phyloP scores from a whole-genome alignment of 1,140 invertebrate genomes.

The Leptestheria dahalacensis region DNA sequence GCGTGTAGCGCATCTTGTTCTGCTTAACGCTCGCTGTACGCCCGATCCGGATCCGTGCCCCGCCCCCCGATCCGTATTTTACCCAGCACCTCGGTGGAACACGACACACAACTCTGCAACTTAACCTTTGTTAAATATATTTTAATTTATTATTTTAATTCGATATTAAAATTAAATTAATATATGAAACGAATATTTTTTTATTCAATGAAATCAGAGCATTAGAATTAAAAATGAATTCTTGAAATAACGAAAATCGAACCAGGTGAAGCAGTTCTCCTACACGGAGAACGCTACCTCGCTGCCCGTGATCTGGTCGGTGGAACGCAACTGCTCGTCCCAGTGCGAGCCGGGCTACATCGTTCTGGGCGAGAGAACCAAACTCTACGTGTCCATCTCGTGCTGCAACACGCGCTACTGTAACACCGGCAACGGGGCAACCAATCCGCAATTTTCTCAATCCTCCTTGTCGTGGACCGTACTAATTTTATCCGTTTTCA shows the following conservation, averaged over 20 bases:
- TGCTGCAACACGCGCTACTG: conserved; percentile 60
- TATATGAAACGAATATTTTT: background rate
- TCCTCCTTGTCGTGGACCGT: too few species aligned
- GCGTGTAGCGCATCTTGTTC: too few species aligned
- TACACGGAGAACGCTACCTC: conserved; percentile 66
- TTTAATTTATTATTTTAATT: background rate
- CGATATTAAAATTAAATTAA: background rate
- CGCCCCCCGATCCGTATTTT: too few species aligned
- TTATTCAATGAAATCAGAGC: background rate
- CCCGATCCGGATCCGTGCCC: too few species aligned
- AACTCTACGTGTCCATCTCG: conserved; percentile 63
- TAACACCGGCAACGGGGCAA: conserved; percentile 44
- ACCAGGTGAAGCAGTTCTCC: conserved; percentile 61
- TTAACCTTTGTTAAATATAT: background rate
- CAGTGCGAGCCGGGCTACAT: conserved; percentile 72
- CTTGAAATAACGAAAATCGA: conserved; percentile 7
- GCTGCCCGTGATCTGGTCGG: conserved; percentile 54
- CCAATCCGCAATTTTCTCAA: too few species aligned
- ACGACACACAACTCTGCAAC: too few species aligned
- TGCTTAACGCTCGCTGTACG: too few species aligned
- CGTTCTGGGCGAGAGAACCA: conserved; percentile 53
- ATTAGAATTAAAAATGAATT: background rate
- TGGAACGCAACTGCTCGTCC: conserved; percentile 62
- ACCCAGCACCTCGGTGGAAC: too few species aligned
- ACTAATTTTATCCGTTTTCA: too few species aligned